Base-by-base conservation (phyloP, 2,888 invertebrate species). In the Mesoligia furuncula region DNA sequence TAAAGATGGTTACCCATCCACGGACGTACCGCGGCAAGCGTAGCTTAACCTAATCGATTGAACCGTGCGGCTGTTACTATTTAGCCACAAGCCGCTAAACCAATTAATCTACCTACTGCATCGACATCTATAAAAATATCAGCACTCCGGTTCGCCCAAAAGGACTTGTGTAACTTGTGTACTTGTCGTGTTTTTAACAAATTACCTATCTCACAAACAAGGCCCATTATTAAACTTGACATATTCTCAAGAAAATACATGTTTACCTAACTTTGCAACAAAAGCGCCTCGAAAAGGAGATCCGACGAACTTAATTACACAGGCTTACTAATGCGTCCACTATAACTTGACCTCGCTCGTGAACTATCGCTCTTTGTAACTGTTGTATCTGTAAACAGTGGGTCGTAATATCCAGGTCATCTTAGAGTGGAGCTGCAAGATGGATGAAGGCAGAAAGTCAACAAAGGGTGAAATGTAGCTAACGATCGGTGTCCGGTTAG, bases 391-490 rank as follows among this genome's bases (percentile, higher is more conserved):
- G 71, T 74, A 62, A 79, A 80, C 73, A 71, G 68, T 77, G 79
- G 68, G 42, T 75, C 64, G 75, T 77, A 78, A 80, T 79, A 84
- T 89, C 73, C 86, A 75, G 77, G 85, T 75, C 85, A 79, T 62
- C 70, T 73, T 87, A 88, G 75, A 75, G 75, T 80, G 79, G 82
- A 83, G 83, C 85, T 57, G 65, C 15, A 83, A 85, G 81, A 87
- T 82, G 59, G 79, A 88, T 85, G 83, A 65, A 79, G 78, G 75
- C 42, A 15, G 31, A 36, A n/a, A 79, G 83, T 90, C 87, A 90
- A 92, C 90, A 90, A 90, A 88, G 89, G 86, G 76, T 87, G 81
- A 85, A 85, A 87, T 85, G 87, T 90, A 85, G 69, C 87, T 76
- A 85, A 65, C 67, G 71, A 68, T 73, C 57, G 65, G 31, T 71